Evolutionary conservation across 2,888 invertebrate genomes (phyloP).

Genomic region (Drosophila greeni): DNA sequence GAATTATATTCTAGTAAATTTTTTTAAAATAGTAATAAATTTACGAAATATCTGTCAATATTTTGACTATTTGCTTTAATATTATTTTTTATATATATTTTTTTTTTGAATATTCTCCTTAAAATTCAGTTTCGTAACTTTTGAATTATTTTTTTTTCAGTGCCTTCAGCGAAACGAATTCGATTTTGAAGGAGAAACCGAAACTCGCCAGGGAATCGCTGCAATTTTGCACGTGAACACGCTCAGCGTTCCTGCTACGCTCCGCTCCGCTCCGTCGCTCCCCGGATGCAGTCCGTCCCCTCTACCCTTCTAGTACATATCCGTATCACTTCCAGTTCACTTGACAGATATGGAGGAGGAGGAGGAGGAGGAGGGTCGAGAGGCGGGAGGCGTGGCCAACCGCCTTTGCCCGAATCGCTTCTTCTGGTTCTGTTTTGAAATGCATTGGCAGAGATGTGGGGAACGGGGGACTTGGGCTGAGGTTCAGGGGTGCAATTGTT

Average conservation of each 20-base stretch:
- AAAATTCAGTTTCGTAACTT: not conserved
- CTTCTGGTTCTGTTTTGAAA: conserved; percentile 44
- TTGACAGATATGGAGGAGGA: conserved; percentile 68
- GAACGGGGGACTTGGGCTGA: conserved; percentile 17
- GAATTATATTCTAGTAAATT: too few relatives aligned
- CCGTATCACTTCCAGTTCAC: conserved; percentile 74
- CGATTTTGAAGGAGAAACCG: conserved; percentile 48
- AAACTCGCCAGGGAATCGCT: conserved; percentile 62
- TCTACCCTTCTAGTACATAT: not conserved
- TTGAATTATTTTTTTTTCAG: not conserved
- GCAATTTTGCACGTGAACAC: conserved; percentile 75
- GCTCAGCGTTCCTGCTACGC: conserved; percentile 47
- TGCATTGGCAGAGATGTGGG: conserved; percentile 56
- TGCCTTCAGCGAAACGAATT: conserved; percentile 38
- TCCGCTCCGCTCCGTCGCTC: conserved; percentile 6
- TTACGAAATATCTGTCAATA: too few relatives aligned
- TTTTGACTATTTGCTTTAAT: not conserved
- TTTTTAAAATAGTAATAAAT: too few relatives aligned
- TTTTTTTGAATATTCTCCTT: not conserved
- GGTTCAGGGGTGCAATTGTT: conserved; percentile 36
- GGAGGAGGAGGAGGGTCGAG: conserved; percentile 32
- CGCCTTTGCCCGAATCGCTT: conserved; percentile 56
- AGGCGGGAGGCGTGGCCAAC: conserved; percentile 26
- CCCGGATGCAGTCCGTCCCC: not conserved
- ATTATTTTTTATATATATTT: not conserved